phyloP scores from a whole-genome alignment of 1,140 invertebrate genomes.

The Ostrea denselamellosa region DNA sequence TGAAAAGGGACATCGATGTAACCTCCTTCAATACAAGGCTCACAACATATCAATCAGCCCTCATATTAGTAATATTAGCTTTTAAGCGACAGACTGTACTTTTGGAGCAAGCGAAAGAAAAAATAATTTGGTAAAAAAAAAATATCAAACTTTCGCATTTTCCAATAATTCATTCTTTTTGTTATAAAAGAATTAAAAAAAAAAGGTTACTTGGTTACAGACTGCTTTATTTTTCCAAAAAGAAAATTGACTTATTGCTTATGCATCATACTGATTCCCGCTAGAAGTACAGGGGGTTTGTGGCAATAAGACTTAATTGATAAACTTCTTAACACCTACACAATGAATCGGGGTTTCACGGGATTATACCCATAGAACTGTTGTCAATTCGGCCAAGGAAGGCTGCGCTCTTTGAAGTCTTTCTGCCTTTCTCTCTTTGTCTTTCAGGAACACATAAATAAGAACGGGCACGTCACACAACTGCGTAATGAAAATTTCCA shows the following conservation, averaged over 20 bases:
- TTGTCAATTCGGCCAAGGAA: conserved; percentile 10
- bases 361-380: background rate
- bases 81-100: too few species aligned
- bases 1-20: too few species aligned
- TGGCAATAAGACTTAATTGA: background rate
- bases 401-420: background rate
- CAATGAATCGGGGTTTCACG: background rate
- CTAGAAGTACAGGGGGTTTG: background rate
- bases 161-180: too few species aligned
- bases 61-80: too few species aligned
- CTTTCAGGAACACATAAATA: conserved; percentile 23
- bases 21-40: too few species aligned
- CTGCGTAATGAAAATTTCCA: conserved; percentile 26
- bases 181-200: too few species aligned
- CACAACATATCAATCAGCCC: too few species aligned
- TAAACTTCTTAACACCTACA: conserved; percentile 9
- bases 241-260: background rate
- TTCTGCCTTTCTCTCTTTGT: conserved; percentile 22
- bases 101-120: too few species aligned
- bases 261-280: background rate
- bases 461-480: background rate
- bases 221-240: background rate
- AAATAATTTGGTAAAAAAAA: too few species aligned
- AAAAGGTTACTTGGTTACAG: background rate
- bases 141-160: too few species aligned